Evolutionary conservation across 2,797 vertebrate genomes (phyloP).

Genomic region (Bradypodion pumilum): DNA sequence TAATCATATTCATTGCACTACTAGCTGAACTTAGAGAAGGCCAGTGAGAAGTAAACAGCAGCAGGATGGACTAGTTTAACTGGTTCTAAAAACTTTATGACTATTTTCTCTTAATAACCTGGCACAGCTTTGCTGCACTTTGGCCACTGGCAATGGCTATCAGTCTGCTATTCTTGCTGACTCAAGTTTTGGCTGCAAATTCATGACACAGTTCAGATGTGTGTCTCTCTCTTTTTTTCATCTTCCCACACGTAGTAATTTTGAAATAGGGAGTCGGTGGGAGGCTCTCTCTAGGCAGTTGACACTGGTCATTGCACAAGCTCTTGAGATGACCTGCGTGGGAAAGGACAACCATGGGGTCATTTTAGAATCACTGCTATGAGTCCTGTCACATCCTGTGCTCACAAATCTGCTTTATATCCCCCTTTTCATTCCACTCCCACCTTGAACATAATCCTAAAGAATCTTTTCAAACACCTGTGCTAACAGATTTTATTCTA

Average conservation of each 20-base stretch:
- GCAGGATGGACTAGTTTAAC: not conserved
- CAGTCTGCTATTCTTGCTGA: not conserved
- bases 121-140: not conserved
- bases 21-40: not conserved
- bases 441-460: not conserved
- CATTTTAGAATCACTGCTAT: not conserved
- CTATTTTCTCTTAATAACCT: not conserved
- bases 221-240: not conserved
- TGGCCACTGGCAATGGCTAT: not conserved
- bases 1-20: not conserved
- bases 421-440: not conserved
- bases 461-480: constrained; percentile 3
- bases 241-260: not conserved
- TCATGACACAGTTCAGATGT: not conserved
- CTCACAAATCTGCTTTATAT: not conserved
- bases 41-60: not conserved
- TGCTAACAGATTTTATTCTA: no score
- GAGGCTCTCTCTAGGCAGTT: not conserved
- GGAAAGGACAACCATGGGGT: not conserved
- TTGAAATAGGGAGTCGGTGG: not conserved
- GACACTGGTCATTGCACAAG: not conserved
- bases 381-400: not conserved
- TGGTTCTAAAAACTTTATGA: not conserved
- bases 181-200: not conserved
- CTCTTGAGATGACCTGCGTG: not conserved